These are phyloP conservation scores for Drosophila siamana DNA, from an alignment of 2,888 invertebrate species.

Conservation along the genomic window DNA sequence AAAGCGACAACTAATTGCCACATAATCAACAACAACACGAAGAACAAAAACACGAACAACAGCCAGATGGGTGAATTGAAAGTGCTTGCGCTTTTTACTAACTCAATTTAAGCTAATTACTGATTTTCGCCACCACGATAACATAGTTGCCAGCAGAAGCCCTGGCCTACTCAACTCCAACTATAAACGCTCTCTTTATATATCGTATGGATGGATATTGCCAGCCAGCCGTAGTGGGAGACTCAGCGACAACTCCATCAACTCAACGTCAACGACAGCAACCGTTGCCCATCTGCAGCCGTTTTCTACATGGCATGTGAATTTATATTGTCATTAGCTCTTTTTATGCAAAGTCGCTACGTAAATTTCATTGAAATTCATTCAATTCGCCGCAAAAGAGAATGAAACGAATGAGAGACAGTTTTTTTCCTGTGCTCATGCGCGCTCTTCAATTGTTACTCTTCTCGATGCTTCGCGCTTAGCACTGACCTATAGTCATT, in stretches of 20 bases:
- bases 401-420: not conserved
- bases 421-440: constrained; percentile 37
- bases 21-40: constrained; percentile 59
- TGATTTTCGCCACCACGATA: constrained; percentile 72
- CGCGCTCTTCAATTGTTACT: constrained; percentile 40
- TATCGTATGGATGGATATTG: not conserved
- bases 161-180: not conserved
- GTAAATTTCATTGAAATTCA: constrained; percentile 66
- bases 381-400: constrained; percentile 62
- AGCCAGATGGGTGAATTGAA: constrained; percentile 41
- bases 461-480: not conserved
- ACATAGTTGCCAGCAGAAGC: constrained; percentile 36
- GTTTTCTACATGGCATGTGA: constrained; percentile 53
- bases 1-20: constrained; percentile 78
- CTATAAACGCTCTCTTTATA: not conserved
- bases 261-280: constrained; percentile 36
- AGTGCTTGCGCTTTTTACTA: constrained; percentile 77
- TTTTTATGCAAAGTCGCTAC: constrained; percentile 60
- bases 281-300: constrained; percentile 62
- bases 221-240: constrained; percentile 5
- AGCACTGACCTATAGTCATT: constrained; percentile 65
- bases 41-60: constrained; percentile 4
- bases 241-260: constrained; percentile 28
- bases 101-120: constrained; percentile 81
- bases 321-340: constrained; percentile 79